Evolutionary conservation across 2,888 invertebrate genomes (phyloP).

Genomic region (Archips xylosteana): DNA sequence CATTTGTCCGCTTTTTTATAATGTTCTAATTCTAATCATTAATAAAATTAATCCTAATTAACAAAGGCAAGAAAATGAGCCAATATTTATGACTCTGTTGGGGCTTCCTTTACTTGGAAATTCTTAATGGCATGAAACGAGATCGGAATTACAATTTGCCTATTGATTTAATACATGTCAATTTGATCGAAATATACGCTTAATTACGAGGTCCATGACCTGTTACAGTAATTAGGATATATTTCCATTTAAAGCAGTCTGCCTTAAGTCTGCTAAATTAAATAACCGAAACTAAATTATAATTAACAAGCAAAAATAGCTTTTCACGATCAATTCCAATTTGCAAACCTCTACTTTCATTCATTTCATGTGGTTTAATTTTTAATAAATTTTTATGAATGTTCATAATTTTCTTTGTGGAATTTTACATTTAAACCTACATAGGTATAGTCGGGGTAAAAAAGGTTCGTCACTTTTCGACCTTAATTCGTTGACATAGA

Average conservation of each 20-base stretch:
- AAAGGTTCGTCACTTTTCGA: too few species aligned
- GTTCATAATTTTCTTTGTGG: background rate
- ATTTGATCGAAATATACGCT: constrained; percentile 49
- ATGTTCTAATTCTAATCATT: background rate
- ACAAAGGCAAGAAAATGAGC: constrained; percentile 4
- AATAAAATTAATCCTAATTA: background rate
- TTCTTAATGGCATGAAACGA: constrained; percentile 27
- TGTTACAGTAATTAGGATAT: constrained; percentile 32
- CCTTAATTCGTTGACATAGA: too few species aligned
- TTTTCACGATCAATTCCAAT: background rate
- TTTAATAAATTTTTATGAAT: background rate
- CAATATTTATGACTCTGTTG: constrained; percentile 1
- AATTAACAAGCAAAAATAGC: background rate
- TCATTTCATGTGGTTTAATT: background rate
- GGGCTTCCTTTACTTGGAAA: constrained; percentile 24
- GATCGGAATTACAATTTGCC: constrained; percentile 28
- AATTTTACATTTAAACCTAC: background rate
- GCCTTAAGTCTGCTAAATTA: background rate
- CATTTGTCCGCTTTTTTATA: too few species aligned
- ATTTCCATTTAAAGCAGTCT: constrained; percentile 15
- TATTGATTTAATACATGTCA: constrained; percentile 29
- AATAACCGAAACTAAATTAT: background rate
- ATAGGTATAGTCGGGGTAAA: too few species aligned
- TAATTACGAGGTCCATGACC: constrained; percentile 54
- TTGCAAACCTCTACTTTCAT: too few species aligned